These are phyloP conservation scores for Cololabis saira DNA, from an alignment of 2,113 vertebrate species.

Conservation along the genomic window DNA sequence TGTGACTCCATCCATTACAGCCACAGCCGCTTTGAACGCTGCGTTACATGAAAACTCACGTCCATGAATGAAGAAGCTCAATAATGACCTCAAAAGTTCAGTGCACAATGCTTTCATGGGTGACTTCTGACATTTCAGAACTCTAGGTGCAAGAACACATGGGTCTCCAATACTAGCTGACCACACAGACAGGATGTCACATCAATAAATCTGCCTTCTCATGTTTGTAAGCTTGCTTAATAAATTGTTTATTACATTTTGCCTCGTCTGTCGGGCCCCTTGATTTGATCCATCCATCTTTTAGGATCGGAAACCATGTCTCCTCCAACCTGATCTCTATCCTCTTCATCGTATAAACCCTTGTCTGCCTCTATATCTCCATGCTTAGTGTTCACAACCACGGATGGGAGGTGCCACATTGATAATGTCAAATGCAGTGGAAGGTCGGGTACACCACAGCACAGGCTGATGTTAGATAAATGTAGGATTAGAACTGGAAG, in stretches of 20 bases:
- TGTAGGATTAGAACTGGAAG: conserved; percentile 2
- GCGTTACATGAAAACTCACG: conserved; percentile 6
- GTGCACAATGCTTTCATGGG: conserved; percentile 1
- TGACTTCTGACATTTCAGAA: neutral
- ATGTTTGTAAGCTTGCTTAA: conserved; percentile 33
- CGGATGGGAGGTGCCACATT: conserved; percentile 30
- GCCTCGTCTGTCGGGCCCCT: conserved; percentile 65
- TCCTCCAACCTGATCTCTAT: neutral
- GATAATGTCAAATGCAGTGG: conserved; percentile 57
- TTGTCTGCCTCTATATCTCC: conserved; percentile 13
- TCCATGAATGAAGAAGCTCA: neutral
- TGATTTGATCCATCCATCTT: conserved; percentile 58
- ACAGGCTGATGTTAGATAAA: conserved; percentile 38
- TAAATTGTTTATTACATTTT: conserved; percentile 69
- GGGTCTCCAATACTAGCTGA: conserved; percentile 11
- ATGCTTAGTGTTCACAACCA: conserved; percentile 46
- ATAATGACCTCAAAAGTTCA: neutral
- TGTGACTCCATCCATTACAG: conserved; percentile 67
- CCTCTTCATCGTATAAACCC: neutral
- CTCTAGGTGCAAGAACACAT: neutral
- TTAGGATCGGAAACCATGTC: neutral
- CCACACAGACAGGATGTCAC: conserved; percentile 27
- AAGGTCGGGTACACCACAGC: neutral
- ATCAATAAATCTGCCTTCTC: conserved; percentile 56
- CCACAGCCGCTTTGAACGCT: conserved; percentile 3